Evolutionary conservation across 2,113 vertebrate species (phyloP), one percentile per base, ranked within the genome.

Genomic region (Tenrec ecaudatus): DNA sequence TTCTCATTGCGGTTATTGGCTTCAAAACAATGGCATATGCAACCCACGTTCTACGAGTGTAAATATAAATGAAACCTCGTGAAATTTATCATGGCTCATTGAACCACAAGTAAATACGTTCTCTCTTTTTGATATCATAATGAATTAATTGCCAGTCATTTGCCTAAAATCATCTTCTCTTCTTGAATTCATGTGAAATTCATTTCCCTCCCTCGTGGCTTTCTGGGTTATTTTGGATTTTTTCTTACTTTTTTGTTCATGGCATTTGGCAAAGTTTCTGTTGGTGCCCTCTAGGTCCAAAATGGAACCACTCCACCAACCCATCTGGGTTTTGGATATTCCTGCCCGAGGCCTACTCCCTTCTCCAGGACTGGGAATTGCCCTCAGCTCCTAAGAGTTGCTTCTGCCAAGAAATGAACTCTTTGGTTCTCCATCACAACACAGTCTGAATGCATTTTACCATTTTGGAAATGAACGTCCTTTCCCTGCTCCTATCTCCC

Each of bases 81-180:
- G 93, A 95, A 94, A 94, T 81, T 88, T 95, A 90, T 33, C 88
- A 93, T 82, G 96, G 95, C 93, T 96, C 95, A 95, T 88, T 96
- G 95, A 96, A 80, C 86, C 90, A 86, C 82, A 86, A 96, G 93
- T 20, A 94, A 96, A 90, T 92, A 86, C 82, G 36, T 76, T 95
- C 80, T 96, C 57, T 96, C 58, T 77, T 91, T 95, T 86, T 81
- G 82, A 31, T 95, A 82, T 92, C 80, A 86, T 82, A 90, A 77
- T 66, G 95, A 95, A 93, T 96, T 96, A 94, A 95, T 95, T 95
- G 86, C 95, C 89, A 88, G 64, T 94, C 79, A 83, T 92, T 95
- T 86, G 82, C 71, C 36, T 94, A 90, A 93, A 94, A 91, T 93
- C n/a, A 93, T 47, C 57, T 77, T 77, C 76, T 94, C 38, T 88